Conservation (phyloP, 2,113 vertebrate species). For the Gavialis gangeticus region DNA sequence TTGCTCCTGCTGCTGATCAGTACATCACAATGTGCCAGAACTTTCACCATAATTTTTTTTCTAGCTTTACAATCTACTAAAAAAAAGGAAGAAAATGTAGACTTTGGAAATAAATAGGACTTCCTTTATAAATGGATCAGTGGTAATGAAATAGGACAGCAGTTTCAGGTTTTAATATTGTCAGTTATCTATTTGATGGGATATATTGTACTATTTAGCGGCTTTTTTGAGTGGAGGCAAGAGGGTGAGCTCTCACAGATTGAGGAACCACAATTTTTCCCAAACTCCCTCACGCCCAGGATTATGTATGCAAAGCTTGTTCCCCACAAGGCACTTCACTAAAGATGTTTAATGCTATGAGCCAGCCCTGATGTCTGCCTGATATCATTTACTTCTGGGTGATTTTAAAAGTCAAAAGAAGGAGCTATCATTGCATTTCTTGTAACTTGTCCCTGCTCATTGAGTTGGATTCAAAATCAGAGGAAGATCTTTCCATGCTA, state of each 20-base stretch:
- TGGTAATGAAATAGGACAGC: neutral
- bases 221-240: neutral
- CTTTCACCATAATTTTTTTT: neutral
- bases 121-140: neutral
- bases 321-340: neutral
- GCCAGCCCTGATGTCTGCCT: neutral
- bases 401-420: neutral
- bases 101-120: neutral
- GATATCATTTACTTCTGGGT: neutral
- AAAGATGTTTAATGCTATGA: neutral
- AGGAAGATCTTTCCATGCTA: neutral
- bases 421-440: neutral
- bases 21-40: neutral
- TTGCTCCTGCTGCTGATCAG: neutral
- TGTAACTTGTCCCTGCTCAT: neutral
- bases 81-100: neutral
- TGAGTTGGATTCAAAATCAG: neutral
- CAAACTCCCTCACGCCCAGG: neutral
- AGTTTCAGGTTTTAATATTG: neutral
- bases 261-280: neutral
- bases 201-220: neutral
- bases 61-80: neutral
- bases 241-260: neutral
- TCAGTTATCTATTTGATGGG: neutral
- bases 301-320: neutral